phyloP scores from a whole-genome alignment of 2,888 invertebrate species.

The Sturmia bella region DNA sequence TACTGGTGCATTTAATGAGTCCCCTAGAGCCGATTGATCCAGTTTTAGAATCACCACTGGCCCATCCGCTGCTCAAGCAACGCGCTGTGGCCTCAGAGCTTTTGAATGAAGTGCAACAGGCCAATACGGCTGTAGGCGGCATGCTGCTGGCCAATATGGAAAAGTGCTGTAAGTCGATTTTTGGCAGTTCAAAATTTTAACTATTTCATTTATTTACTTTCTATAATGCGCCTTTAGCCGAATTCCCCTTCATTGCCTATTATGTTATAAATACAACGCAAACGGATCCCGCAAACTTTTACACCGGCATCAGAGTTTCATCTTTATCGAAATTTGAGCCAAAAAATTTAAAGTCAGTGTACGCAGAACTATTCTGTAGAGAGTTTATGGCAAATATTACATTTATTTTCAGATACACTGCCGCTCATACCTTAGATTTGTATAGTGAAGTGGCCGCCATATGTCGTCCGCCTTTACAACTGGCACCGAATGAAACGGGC shows the following conservation, averaged over 20 bases:
- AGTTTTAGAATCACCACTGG: constrained; percentile 90
- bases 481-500: constrained; percentile 87
- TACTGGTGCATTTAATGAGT: constrained; percentile 94
- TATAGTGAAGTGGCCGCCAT: constrained; percentile 96
- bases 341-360: constrained; percentile 83
- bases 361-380: not conserved
- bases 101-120: constrained; percentile 86
- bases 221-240: constrained; percentile 84
- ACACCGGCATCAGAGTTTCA: constrained; percentile 91
- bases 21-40: constrained; percentile 93
- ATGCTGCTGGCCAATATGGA: constrained; percentile 96
- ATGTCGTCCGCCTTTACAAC: constrained; percentile 89
- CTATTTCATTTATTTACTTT: not conserved
- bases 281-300: constrained; percentile 92
- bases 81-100: constrained; percentile 89
- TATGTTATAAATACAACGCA: constrained; percentile 94
- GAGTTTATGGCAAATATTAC: not conserved
- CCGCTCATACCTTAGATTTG: constrained; percentile 92
- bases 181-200: not conserved
- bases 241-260: constrained; percentile 95
- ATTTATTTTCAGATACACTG: constrained; percentile 86
- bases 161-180: constrained; percentile 86
- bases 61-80: constrained; percentile 90
- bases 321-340: constrained; percentile 94
- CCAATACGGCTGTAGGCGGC: constrained; percentile 89